phyloP scores from a whole-genome alignment of 37 sponge, comb jelly and placozoan genomes.

The Ephydatia muelleri region DNA sequence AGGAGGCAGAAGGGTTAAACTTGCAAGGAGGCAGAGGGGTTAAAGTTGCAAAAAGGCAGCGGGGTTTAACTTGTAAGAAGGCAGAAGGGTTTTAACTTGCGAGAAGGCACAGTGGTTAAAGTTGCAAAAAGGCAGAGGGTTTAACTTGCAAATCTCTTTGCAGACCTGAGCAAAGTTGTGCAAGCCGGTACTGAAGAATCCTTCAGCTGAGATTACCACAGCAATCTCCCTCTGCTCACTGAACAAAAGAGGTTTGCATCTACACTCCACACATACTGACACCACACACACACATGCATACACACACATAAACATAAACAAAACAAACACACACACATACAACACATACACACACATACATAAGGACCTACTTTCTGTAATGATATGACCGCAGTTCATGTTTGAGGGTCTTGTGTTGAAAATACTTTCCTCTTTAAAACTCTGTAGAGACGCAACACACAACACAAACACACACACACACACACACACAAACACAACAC shows the following conservation, averaged over 20 bases:
- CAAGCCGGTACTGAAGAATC: slow-evolving; percentile 52
- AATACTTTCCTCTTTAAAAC: slow-evolving; percentile 42
- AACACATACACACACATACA: no score
- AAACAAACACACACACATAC: slow-evolving; percentile 6
- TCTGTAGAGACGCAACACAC: no score
- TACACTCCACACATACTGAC: neutral
- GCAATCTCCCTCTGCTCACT: slow-evolving; percentile 35
- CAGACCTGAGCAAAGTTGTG: slow-evolving; percentile 59
- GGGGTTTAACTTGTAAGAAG: no score
- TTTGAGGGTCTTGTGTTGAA: slow-evolving; percentile 27
- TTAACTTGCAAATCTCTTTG: neutral
- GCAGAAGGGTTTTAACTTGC: no score
- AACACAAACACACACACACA: neutral
- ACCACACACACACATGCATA: neutral
- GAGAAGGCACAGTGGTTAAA: neutral
- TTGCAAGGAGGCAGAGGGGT: no score
- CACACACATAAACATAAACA: no score
- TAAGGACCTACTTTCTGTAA: neutral
- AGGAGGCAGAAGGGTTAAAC: no score
- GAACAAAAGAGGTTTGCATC: no score
- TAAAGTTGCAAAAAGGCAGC: no score
- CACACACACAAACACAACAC: no score
- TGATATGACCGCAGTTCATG: slow-evolving; percentile 14
- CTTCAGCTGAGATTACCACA: slow-evolving; percentile 6
- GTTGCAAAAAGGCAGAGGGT: neutral